Evolutionary conservation across 2,113 vertebrate genomes (phyloP).

Genomic region (Centropus unirufus): DNA sequence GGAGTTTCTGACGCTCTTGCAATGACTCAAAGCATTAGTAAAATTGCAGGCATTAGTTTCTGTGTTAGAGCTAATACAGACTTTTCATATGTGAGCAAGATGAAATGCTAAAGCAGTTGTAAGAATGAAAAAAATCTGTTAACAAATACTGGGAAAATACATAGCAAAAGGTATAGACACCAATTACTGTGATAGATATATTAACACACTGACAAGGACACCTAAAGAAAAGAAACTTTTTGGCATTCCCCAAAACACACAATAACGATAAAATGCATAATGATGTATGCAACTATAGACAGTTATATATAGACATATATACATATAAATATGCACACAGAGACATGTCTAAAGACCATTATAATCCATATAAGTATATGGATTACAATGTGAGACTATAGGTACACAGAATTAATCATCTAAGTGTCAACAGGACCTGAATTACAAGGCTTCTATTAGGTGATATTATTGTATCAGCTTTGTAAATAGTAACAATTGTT

Average conservation of each 20-base stretch:
- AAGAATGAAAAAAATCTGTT: neutral
- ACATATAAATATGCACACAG: no score
- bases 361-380: neutral
- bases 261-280: neutral
- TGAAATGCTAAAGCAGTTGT: neutral
- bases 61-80: neutral
- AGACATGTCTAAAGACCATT: no score
- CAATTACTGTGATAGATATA: neutral
- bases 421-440: neutral
- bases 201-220: neutral
- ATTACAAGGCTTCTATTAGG: neutral
- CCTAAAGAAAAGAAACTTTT: neutral
- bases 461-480: neutral
- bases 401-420: neutral
- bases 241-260: neutral
- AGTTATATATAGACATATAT: neutral
- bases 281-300: neutral
- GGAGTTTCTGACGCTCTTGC: neutral
- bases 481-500: neutral
- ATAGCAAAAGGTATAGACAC: neutral
- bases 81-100: neutral
- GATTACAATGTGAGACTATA: neutral
- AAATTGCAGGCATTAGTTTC: neutral
- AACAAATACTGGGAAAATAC: neutral
- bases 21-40: constrained; percentile 17